These are phyloP conservation scores for Lophotis ruficrista DNA, from an alignment of 2,113 vertebrate genomes.

Conservation along the genomic window DNA sequence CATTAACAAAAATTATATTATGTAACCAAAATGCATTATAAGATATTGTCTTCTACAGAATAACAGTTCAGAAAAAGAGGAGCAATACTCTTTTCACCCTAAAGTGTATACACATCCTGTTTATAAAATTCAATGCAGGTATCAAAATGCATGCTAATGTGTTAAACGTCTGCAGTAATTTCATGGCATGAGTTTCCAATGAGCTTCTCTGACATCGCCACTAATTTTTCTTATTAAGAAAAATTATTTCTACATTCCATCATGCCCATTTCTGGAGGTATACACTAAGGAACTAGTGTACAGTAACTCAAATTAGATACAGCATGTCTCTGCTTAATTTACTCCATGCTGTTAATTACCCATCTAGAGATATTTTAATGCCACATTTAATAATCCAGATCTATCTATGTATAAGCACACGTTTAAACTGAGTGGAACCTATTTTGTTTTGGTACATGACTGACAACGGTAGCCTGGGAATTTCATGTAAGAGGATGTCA, in stretches of 20 bases:
- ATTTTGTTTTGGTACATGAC: not conserved
- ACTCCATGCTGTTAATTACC: constrained; percentile 62
- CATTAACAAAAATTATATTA: not conserved
- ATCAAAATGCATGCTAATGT: not conserved
- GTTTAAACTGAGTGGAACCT: not conserved
- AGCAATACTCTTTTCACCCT: not conserved
- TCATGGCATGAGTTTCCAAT: not conserved
- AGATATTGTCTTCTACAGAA: not conserved
- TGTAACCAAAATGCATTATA: not conserved
- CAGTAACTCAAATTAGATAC: constrained; percentile 46
- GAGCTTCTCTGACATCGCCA: constrained; percentile 4
- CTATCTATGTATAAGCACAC: not conserved
- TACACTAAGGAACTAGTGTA: not conserved
- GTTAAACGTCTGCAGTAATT: not conserved
- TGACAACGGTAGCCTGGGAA: not conserved
- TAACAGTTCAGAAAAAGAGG: not conserved
- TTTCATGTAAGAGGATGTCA: not conserved
- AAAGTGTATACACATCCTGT: not conserved
- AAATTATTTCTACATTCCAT: constrained; percentile 2
- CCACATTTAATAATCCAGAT: constrained; percentile 43
- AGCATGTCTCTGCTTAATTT: constrained; percentile 54
- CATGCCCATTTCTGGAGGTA: not conserved
- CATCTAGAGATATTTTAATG: constrained; percentile 57
- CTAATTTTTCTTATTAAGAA: constrained; percentile 36
- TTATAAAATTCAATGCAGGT: not conserved